Percentiles rank a stretch among this genome's conserved stretches.
Evolutionary conservation across 2,113 vertebrate genomes (phyloP).

Genomic region (Paralichthys olivaceus): DNA sequence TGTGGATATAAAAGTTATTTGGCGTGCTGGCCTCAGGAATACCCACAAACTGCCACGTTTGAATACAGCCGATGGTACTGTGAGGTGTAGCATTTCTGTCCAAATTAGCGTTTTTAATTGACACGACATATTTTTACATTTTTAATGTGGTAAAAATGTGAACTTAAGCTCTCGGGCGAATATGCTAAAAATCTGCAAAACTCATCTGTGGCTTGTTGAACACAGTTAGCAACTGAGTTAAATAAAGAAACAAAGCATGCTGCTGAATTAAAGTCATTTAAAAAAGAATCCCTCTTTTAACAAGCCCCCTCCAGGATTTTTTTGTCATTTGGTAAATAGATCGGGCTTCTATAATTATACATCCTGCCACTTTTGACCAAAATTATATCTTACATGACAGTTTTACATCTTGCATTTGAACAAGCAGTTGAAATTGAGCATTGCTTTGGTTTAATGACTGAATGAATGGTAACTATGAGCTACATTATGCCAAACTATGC

Average conservation of each 20-base stretch:
- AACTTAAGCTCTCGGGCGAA: background rate
- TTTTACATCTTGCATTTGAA: background rate
- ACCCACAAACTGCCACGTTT: background rate
- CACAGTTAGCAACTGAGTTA: background rate
- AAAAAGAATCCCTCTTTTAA: background rate
- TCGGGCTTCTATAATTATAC: background rate
- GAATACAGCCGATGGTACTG: background rate
- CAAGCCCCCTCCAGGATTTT: background rate
- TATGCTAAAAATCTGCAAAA: background rate
- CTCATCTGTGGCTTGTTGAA: slow-evolving; percentile 6
- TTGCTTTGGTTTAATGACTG: background rate
- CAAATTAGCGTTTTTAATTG: no score
- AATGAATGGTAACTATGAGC: background rate
- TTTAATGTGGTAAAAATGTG: background rate
- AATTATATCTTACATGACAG: background rate
- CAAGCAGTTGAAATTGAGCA: background rate
- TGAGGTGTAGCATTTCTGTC: no score
- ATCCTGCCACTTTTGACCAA: background rate
- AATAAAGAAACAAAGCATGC: background rate
- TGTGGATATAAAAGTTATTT: slow-evolving; percentile 10
- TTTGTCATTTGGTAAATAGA: background rate
- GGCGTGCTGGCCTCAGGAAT: slow-evolving; percentile 25
- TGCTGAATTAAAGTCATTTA: no score
- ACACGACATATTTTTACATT: background rate
- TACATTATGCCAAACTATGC: background rate